Base-by-base conservation (phyloP, 2,113 vertebrate species). In the Thamnophis sirtalis region DNA sequence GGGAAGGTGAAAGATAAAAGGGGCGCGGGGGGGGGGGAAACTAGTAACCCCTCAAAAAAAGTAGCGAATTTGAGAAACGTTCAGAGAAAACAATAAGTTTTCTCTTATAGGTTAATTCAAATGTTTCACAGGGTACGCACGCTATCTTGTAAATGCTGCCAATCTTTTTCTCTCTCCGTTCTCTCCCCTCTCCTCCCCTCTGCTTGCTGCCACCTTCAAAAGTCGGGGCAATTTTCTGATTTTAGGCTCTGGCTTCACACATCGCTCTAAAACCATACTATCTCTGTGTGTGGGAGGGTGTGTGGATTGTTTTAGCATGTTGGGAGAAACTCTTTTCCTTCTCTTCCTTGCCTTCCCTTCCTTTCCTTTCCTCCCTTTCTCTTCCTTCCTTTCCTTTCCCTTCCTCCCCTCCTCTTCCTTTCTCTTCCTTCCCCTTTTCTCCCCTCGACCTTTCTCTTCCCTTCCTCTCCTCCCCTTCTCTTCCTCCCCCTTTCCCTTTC, bases 391-490 rank as follows among this genome's bases (percentile, higher is more conserved):
- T 54, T 19, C 15, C 54, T 5, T 13, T 1, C 4, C 0, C 0
- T 19, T 13, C 54, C 54, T 55, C 3, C 17, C 17, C 4, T 22
- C 3, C 43, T 2, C 3, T 21, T 0, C 8, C 9, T 0, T 11
- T 9, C 7, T 21, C 9, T 24, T 9, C 5, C 43, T 7, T 22
- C 2, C 1, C 8, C 2, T 56, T 1, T n/a, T n/a, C n/a, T n/a
- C n/a, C n/a, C n/a, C n/a, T n/a, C n/a, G n/a, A n/a, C 22, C 24
- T 4, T 24, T 21, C 84, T 10, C 7, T 48, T 2, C 3, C 3
- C 2, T 13, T 10, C 10, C 9, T 1, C 1, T 5, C 11, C 9
- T 3, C 24, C 33, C 38, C 15, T 48, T 24, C 19, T 1, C 0
- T 28, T 7, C 15, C 9, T 9, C 7, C 5, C 55, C 19, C 17